phyloP scores from a whole-genome alignment of 2,113 vertebrate species.

The Tychaedon coryphoeus region DNA sequence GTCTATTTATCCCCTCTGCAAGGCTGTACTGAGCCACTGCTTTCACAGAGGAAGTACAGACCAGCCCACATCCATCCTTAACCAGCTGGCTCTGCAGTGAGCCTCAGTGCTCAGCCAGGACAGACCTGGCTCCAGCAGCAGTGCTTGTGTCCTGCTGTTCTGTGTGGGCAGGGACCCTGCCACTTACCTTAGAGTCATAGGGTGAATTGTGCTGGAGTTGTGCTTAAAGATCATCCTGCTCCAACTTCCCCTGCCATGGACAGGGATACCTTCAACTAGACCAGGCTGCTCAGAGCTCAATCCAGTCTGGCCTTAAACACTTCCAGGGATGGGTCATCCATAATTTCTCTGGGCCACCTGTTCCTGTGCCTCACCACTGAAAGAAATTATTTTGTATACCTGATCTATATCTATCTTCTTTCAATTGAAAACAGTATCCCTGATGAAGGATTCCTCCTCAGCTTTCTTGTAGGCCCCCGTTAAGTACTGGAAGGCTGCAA shows the following conservation, averaged over 20 bases:
- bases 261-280: not conserved
- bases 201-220: not conserved
- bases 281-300: not conserved
- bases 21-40: not conserved
- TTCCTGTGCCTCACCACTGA: not conserved
- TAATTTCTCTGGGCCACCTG: not conserved
- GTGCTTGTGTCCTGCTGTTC: not conserved
- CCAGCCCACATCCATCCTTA: not conserved
- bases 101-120: not conserved
- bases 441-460: not conserved
- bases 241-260: not conserved
- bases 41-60: not conserved
- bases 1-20: not conserved
- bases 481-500: not conserved
- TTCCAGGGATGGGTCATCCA: not conserved
- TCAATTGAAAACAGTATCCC: not conserved
- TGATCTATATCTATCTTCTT: not conserved
- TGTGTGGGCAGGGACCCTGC: fast-evolving
- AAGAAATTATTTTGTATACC: not conserved
- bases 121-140: not conserved
- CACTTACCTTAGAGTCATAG: not conserved
- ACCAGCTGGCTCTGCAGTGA: fast-evolving
- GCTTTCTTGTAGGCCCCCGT: not conserved
- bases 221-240: not conserved
- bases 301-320: not conserved